Evolutionary conservation across 2,113 vertebrate genomes (phyloP), one percentile per base, ranked within the genome.

Genomic region (Xyrauchen texanus): DNA sequence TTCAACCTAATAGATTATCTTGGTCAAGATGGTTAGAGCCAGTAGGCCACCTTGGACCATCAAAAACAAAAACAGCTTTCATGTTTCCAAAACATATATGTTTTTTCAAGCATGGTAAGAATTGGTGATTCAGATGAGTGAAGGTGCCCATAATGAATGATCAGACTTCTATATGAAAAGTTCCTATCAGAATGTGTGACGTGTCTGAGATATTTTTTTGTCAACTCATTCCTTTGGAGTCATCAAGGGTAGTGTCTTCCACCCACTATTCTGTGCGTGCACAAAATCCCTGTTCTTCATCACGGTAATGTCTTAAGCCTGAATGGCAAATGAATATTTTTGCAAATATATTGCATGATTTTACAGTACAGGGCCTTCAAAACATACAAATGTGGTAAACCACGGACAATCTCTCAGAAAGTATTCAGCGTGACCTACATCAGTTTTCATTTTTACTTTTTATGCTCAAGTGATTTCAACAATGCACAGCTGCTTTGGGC

Each of bases 341-440:
- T 91, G 88, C 88, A 90, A 88, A 90, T 89, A 90, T 90, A 91
- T 91, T 90, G 87, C 86, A 90, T 89, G 87, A 90, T 91, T 92
- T 91, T 89, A 92, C 84, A 91, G 89, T 84, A 90, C 87, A 89
- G 78, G 79, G 85, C 81, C 84, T 83, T 79, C 80, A 77, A 84
- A 77, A 85, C 70, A 87, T 77, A 80, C 78, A 85, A 85, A 84
- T 72, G 74, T 67, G 55, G 13, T 52, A 82, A 87, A 85, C 81
- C 68, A 68, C 84, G 83, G 61, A 86, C 79, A 88, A 87, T 86
- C 82, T 85, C 68, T 42, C 9, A 82, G 69, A 79, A 76, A 65
- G 80, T 82, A 78, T 52, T 11, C 77, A 34, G 78, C 82, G 80
- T 84, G 83, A 81, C 81, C 82, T 77, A 46, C 61, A 87, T 82